These are phyloP conservation scores for Cherax destructor DNA, from an alignment of 1,140 invertebrate species.

Conservation along the genomic window DNA sequence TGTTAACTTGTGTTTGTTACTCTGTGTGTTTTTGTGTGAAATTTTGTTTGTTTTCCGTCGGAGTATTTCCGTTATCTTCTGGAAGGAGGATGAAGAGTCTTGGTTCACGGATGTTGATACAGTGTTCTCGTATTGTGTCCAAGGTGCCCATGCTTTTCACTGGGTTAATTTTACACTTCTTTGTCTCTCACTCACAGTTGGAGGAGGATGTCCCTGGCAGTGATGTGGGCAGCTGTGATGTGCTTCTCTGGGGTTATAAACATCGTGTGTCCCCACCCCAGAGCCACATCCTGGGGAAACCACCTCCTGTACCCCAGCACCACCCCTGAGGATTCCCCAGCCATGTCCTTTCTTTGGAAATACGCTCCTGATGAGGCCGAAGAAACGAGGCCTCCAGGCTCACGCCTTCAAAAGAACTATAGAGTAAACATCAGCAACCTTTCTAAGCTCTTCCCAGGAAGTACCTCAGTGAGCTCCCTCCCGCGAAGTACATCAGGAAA, in stretches of 20 bases:
- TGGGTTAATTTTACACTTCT: too few relatives aligned
- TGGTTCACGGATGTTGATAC: too few relatives aligned
- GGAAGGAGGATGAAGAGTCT: too few relatives aligned
- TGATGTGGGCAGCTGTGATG: background rate
- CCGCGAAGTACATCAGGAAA: background rate
- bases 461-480: background rate
- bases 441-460: too few relatives aligned
- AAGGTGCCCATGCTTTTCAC: too few relatives aligned
- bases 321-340: background rate
- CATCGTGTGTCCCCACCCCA: background rate
- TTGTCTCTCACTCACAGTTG: background rate
- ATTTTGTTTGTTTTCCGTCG: background rate
- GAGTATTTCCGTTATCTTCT: too few relatives aligned
- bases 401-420: background rate
- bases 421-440: background rate
- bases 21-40: background rate
- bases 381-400: background rate
- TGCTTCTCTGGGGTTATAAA: background rate
- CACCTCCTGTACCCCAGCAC: background rate
- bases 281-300: background rate
- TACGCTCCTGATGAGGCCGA: background rate
- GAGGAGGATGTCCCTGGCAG: background rate
- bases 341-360: background rate
- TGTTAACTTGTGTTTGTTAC: background rate
- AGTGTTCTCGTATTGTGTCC: too few relatives aligned